Evolutionary conservation across 1,140 invertebrate species (phyloP), one percentile per base, ranked within the genome.

Genomic region (Prorops nasuta): DNA sequence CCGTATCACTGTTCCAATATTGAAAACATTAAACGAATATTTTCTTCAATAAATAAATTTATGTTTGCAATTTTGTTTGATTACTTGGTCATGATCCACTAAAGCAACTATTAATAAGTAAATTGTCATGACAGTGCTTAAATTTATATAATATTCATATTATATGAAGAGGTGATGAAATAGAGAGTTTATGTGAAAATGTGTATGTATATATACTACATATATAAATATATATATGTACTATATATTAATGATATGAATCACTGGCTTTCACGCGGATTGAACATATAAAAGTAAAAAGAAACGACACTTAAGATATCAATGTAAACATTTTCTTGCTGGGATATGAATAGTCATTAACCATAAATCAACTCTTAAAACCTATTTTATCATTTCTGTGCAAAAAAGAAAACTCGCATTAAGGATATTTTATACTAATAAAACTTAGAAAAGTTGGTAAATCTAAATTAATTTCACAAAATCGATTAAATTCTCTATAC

Each of bases 91-190:
- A 60, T 60, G 64, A 64, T 67, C 62, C 53, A 63, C 68, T 67
- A 69, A 48, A 60, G 51, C 43, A 61, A 50, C 45, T 58, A 55
- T 48, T 35, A 54, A 56, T 64, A 60, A 66, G 35, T 65, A 51
- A 72, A 70, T 67, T 72, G 64, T 75, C 63, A 74, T 73, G 71
- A 72, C 51, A 66, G 60, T 68, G 67, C 66, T 50, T 66, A 54
- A n/a, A 56, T 74, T 72, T 71, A 52, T 75, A 75, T 69, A 74
- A 67, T n/a, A n/a, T n/a, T n/a, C n/a, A n/a, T n/a, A n/a, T n/a
- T n/a, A 64, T 56, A 60, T 66, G 64, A 66, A 67, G 57, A 54
- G 49, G 60, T 64, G 56, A 61, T 41, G 50, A 53, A 54, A 56
- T 52, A 51, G n/a, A n/a, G n/a, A n/a, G n/a, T n/a, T n/a, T n/a